phyloP scores from a whole-genome alignment of 2,888 invertebrate genomes.

The Podabrus alpinus region DNA sequence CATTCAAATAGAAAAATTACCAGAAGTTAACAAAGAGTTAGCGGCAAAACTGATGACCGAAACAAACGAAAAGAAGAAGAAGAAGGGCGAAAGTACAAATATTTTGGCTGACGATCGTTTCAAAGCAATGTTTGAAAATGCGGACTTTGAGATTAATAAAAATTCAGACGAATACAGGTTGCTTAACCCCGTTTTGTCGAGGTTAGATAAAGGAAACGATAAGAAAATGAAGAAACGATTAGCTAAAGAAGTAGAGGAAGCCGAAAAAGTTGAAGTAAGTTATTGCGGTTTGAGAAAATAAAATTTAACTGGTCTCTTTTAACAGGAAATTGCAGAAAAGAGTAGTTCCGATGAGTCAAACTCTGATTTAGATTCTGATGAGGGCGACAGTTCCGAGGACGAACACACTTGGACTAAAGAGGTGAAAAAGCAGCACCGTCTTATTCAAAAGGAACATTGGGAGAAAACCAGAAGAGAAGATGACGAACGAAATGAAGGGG shows the following conservation, averaged over 20 bases:
- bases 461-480: constrained; percentile 49
- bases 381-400: constrained; percentile 80
- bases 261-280: constrained; percentile 56
- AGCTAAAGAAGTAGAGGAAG: constrained; percentile 57
- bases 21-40: constrained; percentile 86
- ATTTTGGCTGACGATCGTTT: constrained; percentile 88
- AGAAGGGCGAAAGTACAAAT: constrained; percentile 62
- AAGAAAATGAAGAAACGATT: constrained; percentile 64
- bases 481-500: constrained; percentile 40
- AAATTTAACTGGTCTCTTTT: constrained; percentile 10
- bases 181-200: constrained; percentile 85
- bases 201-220: constrained; percentile 72
- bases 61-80: constrained; percentile 60
- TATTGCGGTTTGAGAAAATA: background rate
- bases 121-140: constrained; percentile 86
- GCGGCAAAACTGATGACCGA: constrained; percentile 82
- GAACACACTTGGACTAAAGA: constrained; percentile 80
- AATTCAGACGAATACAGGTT: constrained; percentile 85
- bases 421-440: constrained; percentile 74
- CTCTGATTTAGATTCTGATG: constrained; percentile 38
- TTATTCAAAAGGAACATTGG: constrained; percentile 63
- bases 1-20: constrained; percentile 79
- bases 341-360: constrained; percentile 55
- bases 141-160: constrained; percentile 89
- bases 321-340: constrained; percentile 55